These are phyloP conservation scores for Leptinotarsa undecemlineata DNA, from an alignment of 1,140 invertebrate genomes.

Conservation along the genomic window DNA sequence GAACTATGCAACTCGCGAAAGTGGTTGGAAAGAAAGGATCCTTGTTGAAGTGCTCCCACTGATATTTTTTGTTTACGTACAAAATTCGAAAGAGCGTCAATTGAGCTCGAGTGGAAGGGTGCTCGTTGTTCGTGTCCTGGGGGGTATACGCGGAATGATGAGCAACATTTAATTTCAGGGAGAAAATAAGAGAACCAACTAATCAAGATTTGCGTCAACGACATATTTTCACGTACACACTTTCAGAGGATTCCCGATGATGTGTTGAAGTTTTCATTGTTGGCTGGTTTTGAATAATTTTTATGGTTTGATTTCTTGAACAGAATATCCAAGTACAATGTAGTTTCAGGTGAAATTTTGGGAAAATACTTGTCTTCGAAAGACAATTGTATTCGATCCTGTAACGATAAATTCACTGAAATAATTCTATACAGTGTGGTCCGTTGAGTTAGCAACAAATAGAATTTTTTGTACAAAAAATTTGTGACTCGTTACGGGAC, in stretches of 20 bases:
- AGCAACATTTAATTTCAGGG: not conserved
- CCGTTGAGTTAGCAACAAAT: no score
- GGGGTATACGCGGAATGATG: not conserved
- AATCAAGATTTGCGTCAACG: not conserved
- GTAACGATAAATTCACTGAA: no score
- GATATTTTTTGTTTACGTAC: constrained; percentile 1
- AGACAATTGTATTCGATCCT: no score
- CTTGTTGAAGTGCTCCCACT: not conserved
- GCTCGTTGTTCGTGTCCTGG: not conserved
- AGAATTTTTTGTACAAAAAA: no score
- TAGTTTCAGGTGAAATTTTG: no score
- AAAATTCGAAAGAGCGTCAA: not conserved
- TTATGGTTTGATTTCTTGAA: no score
- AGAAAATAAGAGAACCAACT: not conserved
- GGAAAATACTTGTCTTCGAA: no score
- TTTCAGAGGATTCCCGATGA: not conserved
- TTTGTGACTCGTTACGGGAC: no score
- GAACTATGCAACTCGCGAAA: constrained; percentile 1
- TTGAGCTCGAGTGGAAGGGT: constrained; percentile 7
- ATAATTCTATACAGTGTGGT: no score
- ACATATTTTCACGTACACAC: not conserved
- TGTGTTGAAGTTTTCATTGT: no score
- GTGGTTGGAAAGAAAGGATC: constrained; percentile 3
- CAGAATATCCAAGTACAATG: no score
- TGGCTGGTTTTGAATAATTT: no score